phyloP scores from a whole-genome alignment of 2,888 invertebrate species.

The Nowickia ferox region DNA sequence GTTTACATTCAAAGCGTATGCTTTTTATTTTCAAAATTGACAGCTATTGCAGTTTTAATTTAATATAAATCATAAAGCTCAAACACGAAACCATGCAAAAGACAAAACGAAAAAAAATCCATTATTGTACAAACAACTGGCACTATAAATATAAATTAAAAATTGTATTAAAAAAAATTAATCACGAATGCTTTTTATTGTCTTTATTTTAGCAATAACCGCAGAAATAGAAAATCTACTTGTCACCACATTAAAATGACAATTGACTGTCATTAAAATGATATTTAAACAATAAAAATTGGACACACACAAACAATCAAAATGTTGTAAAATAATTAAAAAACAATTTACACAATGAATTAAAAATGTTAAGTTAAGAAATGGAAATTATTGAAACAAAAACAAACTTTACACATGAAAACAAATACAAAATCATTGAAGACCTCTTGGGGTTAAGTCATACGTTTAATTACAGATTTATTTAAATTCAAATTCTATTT shows the following conservation, averaged over 20 bases:
- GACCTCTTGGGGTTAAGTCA: constrained; percentile 7
- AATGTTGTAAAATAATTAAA: constrained; percentile 50
- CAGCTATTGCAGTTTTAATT: constrained; percentile 5
- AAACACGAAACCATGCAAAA: constrained; percentile 31
- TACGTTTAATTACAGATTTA: background rate
- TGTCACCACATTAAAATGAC: constrained; percentile 60
- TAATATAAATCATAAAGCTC: constrained; percentile 36
- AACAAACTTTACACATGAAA: background rate
- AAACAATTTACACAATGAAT: constrained; percentile 39
- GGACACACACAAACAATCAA: constrained; percentile 16
- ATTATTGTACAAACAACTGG: constrained; percentile 39
- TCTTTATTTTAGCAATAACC: constrained; percentile 42
- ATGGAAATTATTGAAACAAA: background rate
- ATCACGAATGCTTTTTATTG: constrained; percentile 51
- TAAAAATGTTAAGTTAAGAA: constrained; percentile 9
- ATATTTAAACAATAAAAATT: constrained; percentile 44
- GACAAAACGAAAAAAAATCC: constrained; percentile 46
- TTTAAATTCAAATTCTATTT: background rate
- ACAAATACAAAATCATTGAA: background rate
- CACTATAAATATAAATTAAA: constrained; percentile 43
- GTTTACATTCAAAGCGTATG: constrained; percentile 16
- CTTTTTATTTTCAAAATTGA: constrained; percentile 12
- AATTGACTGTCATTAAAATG: constrained; percentile 60
- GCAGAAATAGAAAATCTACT: constrained; percentile 37
- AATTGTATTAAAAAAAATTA: constrained; percentile 28